These are phyloP conservation scores for Hypsopygia costalis DNA, from an alignment of 2,888 invertebrate species.

Conservation along the genomic window DNA sequence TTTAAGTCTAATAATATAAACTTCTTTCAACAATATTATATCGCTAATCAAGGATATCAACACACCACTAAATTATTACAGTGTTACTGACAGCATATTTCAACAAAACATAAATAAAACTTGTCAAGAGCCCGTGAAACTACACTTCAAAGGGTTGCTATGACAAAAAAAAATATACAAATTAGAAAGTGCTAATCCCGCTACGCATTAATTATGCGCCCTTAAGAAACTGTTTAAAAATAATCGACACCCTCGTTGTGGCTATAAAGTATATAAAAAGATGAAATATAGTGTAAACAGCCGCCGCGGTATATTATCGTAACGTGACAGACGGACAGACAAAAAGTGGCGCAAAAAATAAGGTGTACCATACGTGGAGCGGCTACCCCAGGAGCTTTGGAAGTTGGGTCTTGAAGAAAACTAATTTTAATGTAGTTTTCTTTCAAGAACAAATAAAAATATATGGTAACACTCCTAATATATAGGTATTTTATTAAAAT, in stretches of 20 bases:
- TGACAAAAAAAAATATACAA: constrained; percentile 28
- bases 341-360: constrained; percentile 9
- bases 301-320: constrained; percentile 28
- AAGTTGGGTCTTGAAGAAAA: no score
- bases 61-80: not conserved
- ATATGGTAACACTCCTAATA: no score
- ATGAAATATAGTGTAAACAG: constrained; percentile 36
- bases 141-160: constrained; percentile 33
- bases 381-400: not conserved
- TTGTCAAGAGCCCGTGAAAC: constrained; percentile 10
- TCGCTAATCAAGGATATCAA: no score
- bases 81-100: not conserved
- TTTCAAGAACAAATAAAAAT: no score
- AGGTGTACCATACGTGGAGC: not conserved
- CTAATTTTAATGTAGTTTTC: no score
- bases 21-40: no score
- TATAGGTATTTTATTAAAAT: no score
- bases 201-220: constrained; percentile 41
- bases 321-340: constrained; percentile 25
- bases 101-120: constrained; percentile 1
- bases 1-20: no score
- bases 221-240: constrained; percentile 37
- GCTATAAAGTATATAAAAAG: constrained; percentile 19
- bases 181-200: constrained; percentile 54
- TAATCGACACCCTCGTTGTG: constrained; percentile 37